phyloP scores from a whole-genome alignment of 2,888 invertebrate species.

The Neoascia interrupta region DNA sequence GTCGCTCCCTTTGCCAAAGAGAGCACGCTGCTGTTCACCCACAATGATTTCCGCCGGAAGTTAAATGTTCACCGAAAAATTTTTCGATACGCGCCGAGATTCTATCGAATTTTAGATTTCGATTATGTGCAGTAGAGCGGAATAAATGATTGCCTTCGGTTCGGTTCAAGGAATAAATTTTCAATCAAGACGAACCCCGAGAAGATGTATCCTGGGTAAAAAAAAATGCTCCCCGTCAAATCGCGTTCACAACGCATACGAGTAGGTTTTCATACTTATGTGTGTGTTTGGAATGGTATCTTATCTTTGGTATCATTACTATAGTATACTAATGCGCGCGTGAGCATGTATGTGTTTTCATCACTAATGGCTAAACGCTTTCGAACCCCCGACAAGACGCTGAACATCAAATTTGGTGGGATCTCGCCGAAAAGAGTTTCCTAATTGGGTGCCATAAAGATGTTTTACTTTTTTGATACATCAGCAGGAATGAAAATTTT shows the following conservation, averaged over 20 bases:
- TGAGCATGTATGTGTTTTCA: conserved; percentile 37
- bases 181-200: conserved; percentile 64
- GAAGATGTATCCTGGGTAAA: conserved; percentile 54
- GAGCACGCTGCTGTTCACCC: conserved; percentile 57
- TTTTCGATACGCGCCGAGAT: no score
- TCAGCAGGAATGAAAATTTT: no score
- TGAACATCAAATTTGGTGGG: conserved; percentile 35
- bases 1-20: no score
- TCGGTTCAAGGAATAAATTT: conserved; percentile 69
- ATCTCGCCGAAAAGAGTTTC: conserved; percentile 53
- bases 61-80: conserved; percentile 57
- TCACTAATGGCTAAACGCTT: conserved; percentile 60
- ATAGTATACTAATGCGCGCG: no score
- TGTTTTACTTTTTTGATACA: conserved; percentile 51
- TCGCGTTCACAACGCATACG: conserved; percentile 29
- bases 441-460: conserved; percentile 64
- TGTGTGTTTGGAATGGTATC: conserved; percentile 43
- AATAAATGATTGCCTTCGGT: conserved; percentile 68
- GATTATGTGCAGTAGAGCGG: conserved; percentile 63
- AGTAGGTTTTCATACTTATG: no score
- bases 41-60: conserved; percentile 56
- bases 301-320: conserved; percentile 52
- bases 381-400: conserved; percentile 43
- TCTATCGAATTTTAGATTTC: conserved; percentile 69
- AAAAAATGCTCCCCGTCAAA: conserved; percentile 47